These are phyloP conservation scores for Chrysogorgia sp. DNA, from an alignment of 92 coral and sea anemone genomes.

Conservation along the genomic window DNA sequence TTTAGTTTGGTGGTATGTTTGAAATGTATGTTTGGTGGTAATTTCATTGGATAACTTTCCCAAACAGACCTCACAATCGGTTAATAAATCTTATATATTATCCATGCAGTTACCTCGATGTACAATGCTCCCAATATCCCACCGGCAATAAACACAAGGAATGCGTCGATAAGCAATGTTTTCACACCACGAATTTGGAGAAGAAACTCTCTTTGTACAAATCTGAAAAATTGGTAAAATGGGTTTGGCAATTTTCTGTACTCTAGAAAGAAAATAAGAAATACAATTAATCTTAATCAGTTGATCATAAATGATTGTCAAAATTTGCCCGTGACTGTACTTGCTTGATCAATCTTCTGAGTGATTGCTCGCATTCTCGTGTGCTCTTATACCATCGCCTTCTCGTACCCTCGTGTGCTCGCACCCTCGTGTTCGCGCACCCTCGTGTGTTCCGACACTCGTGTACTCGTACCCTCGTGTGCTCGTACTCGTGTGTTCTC, in stretches of 20 bases:
- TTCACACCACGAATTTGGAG: conserved; percentile 62
- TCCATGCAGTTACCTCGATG: conserved; percentile 24
- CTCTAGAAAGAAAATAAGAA: not conserved
- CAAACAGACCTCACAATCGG: too few relatives aligned
- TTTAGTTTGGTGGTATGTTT: too few relatives aligned
- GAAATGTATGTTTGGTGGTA: too few relatives aligned
- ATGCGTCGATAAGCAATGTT: conserved; percentile 56
- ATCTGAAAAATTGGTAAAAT: conserved; percentile 50
- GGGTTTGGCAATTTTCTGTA: conserved; percentile 50
- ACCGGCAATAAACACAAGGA: conserved; percentile 65
- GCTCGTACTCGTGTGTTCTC: too few relatives aligned
- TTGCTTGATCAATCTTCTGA: too few relatives aligned
- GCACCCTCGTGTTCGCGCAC: too few relatives aligned
- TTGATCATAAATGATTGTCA: not conserved
- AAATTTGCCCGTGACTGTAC: not conserved
- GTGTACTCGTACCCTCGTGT: too few relatives aligned
- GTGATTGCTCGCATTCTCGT: too few relatives aligned
- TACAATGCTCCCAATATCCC: conserved; percentile 60
- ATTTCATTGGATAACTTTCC: too few relatives aligned
- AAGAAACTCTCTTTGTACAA: conserved; percentile 58
- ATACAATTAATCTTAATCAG: not conserved
- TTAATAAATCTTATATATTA: not conserved
- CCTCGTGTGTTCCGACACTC: too few relatives aligned
- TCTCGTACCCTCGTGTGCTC: too few relatives aligned
- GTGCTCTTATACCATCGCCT: too few relatives aligned